These are phyloP conservation scores for Napeogenes sylphis DNA, from an alignment of 2,888 invertebrate genomes.

Conservation along the genomic window DNA sequence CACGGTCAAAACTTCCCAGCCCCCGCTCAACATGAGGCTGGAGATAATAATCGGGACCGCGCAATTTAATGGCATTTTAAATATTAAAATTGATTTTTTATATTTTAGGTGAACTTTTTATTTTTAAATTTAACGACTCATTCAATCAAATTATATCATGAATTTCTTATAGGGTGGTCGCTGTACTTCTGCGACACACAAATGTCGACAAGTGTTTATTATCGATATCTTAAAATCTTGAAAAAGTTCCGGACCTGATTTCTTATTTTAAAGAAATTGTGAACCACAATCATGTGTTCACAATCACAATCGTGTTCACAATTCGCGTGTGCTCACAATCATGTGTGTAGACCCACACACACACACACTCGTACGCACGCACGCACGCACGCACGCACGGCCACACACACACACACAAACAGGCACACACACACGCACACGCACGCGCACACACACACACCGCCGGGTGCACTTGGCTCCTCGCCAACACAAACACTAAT, in stretches of 20 bases:
- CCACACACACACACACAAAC: constrained; percentile 22
- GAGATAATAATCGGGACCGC: neutral
- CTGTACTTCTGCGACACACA: constrained; percentile 10
- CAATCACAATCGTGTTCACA: no score
- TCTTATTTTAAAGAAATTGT: neutral
- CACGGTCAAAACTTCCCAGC: neutral
- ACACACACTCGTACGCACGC: constrained; percentile 16
- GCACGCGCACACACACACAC: constrained; percentile 18
- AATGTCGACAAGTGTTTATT: constrained; percentile 21
- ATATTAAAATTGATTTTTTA: neutral
- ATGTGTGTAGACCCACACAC: neutral
- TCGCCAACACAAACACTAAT: constrained; percentile 67
- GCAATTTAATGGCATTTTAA: neutral
- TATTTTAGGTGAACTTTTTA: neutral
- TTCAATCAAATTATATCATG: neutral
- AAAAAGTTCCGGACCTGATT: constrained; percentile 18
- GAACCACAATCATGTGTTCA: no score
- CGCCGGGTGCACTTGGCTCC: constrained; percentile 55
- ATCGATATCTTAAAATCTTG: constrained; percentile 19
- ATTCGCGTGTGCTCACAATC: no score
- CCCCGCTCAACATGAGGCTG: neutral
- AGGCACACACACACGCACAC: constrained; percentile 6
- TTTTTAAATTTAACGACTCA: no score
- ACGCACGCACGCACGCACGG: constrained; percentile 37
- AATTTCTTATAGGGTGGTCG: neutral